Percentiles rank a stretch among this genome's conserved stretches.
Evolutionary conservation across 1,140 invertebrate genomes (phyloP).

Genomic region (Drosophila mojavensis): DNA sequence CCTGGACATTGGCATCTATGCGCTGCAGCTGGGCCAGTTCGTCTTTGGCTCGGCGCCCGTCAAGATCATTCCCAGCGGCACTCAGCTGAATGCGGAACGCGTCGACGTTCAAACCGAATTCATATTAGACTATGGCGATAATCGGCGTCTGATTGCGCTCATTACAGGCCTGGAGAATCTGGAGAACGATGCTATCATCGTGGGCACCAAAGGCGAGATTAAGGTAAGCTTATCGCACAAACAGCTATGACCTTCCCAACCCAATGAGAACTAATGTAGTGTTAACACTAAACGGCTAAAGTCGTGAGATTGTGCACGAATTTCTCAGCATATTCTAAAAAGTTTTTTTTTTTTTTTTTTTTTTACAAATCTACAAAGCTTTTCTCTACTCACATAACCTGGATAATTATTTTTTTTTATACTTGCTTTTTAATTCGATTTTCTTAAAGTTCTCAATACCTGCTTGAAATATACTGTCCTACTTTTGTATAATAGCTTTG

Average conservation of each 20-base stretch:
- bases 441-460: too few relatives aligned
- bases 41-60: slow-evolving; percentile 88
- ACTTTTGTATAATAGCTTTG: too few relatives aligned
- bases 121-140: slow-evolving; percentile 87
- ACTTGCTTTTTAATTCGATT: too few relatives aligned
- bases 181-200: slow-evolving; percentile 87
- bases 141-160: slow-evolving; percentile 86
- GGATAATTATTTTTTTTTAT: too few relatives aligned
- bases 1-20: slow-evolving; percentile 93
- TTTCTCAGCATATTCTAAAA: too few relatives aligned
- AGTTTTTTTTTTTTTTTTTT: too few relatives aligned
- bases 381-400: too few relatives aligned
- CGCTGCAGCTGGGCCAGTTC: slow-evolving; percentile 89
- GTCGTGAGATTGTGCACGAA: slow-evolving; percentile 6
- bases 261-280: neutral
- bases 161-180: slow-evolving; percentile 85
- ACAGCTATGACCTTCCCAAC: too few relatives aligned
- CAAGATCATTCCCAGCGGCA: slow-evolving; percentile 86
- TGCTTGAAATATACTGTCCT: too few relatives aligned
- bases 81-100: slow-evolving; percentile 87
- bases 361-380: too few relatives aligned
- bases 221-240: slow-evolving; percentile 83
- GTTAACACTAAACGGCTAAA: neutral
- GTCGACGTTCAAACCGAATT: slow-evolving; percentile 88
- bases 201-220: slow-evolving; percentile 88